Conservation (phyloP, 2,797 vertebrate genomes). For the Selene dorsalis region DNA sequence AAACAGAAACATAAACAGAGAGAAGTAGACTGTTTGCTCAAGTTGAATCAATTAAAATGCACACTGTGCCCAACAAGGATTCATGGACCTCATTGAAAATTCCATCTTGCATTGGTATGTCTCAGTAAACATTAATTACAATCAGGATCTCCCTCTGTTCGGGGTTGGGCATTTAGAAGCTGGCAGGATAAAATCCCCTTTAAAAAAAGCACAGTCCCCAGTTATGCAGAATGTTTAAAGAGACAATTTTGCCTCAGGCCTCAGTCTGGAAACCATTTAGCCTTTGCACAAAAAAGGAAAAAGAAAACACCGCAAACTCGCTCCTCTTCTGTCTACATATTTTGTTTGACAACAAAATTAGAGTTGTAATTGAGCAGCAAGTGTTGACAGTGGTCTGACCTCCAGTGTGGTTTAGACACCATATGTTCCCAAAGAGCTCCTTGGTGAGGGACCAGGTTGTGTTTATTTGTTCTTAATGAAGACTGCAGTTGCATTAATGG, state of each 20-base stretch:
- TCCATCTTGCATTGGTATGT: slow-evolving; percentile 72
- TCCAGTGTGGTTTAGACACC: slow-evolving; percentile 53
- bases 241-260: slow-evolving; percentile 37
- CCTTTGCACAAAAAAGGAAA: slow-evolving; percentile 2
- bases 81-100: slow-evolving; percentile 69
- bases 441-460: slow-evolving; percentile 44
- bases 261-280: slow-evolving; percentile 66
- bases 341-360: slow-evolving; percentile 71
- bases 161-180: slow-evolving; percentile 31
- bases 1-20: slow-evolving; percentile 73
- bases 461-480: slow-evolving; percentile 77
- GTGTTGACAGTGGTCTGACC: slow-evolving; percentile 70
- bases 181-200: slow-evolving; percentile 40
- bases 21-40: slow-evolving; percentile 78
- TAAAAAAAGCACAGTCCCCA: slow-evolving; percentile 43
- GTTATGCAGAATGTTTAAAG: slow-evolving; percentile 42
- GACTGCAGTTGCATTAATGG: slow-evolving; percentile 69
- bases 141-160: slow-evolving; percentile 62
- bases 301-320: slow-evolving; percentile 15
- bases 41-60: slow-evolving; percentile 81
- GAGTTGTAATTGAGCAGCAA: slow-evolving; percentile 70
- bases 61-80: slow-evolving; percentile 58
- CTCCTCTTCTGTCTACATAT: slow-evolving; percentile 46
- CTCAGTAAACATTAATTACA: slow-evolving; percentile 81
- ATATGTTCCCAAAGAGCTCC: slow-evolving; percentile 56